phyloP scores from a whole-genome alignment of 2,888 invertebrate genomes.

The Acronicta leporina region DNA sequence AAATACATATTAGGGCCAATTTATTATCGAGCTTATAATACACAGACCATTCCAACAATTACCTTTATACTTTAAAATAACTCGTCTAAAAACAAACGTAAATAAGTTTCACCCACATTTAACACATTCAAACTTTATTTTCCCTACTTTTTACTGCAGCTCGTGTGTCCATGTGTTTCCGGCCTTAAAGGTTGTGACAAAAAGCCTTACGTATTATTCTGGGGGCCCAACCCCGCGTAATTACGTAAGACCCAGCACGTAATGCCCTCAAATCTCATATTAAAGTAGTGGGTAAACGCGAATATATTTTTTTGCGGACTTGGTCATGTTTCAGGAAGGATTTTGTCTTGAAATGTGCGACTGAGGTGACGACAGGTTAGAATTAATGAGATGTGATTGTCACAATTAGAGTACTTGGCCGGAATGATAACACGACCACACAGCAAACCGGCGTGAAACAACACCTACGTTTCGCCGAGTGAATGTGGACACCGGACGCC shows the following conservation, averaged over 20 bases:
- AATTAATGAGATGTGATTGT: conserved; percentile 9
- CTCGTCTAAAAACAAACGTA: conserved; percentile 14
- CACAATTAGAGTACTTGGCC: conserved; percentile 2
- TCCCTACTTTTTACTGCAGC: conserved; percentile 34
- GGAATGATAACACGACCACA: too few relatives aligned
- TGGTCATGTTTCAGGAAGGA: conserved; percentile 42
- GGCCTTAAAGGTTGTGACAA: conserved; percentile 44
- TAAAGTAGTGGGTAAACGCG: conserved; percentile 52
- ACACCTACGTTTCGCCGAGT: too few relatives aligned
- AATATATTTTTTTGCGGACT: conserved; percentile 56
- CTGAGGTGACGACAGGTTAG: too few relatives aligned
- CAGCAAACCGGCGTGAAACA: too few relatives aligned
- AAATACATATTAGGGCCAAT: too few relatives aligned
- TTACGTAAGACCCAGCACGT: conserved; percentile 57
- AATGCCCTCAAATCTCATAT: conserved; percentile 62
- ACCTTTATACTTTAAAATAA: conserved; percentile 3
- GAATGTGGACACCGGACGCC: too few relatives aligned
- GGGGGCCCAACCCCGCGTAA: conserved; percentile 54
- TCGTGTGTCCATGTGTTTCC: conserved; percentile 43
- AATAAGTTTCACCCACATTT: conserved; percentile 39
- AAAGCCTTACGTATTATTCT: conserved; percentile 47
- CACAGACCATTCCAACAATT: too few relatives aligned
- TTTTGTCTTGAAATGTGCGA: conserved; percentile 30
- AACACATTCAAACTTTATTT: conserved; percentile 34
- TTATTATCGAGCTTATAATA: too few relatives aligned